Evolutionary conservation across 2,797 vertebrate genomes (phyloP).

Genomic region (Emys orbicularis): DNA sequence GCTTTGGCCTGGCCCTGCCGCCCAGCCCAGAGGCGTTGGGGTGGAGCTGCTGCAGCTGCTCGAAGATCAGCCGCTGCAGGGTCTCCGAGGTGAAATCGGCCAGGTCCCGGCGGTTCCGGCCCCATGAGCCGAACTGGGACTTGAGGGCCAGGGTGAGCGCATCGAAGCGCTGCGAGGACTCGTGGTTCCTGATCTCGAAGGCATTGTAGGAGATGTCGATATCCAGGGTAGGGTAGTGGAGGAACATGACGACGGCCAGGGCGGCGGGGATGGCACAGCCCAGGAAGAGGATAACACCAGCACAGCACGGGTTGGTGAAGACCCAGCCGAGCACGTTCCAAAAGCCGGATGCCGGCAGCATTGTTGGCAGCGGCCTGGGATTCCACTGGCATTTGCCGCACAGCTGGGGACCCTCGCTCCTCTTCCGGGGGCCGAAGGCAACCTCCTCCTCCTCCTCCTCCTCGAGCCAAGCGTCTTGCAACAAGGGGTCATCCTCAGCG

Average conservation of each 20-base stretch:
- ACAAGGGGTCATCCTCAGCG: slow-evolving; percentile 90
- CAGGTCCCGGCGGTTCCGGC: slow-evolving; percentile 90
- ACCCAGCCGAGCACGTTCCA: slow-evolving; percentile 92
- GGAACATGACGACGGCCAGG: slow-evolving; percentile 93
- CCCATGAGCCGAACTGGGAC: slow-evolving; percentile 96
- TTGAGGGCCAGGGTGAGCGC: slow-evolving; percentile 93
- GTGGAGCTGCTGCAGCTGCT: slow-evolving; percentile 85
- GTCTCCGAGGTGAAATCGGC: slow-evolving; percentile 88
- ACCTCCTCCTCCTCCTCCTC: slow-evolving; percentile 81
- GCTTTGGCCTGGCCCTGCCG: rapidly evolving
- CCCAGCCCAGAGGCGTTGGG: slow-evolving; percentile 64
- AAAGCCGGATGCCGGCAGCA: slow-evolving; percentile 74
- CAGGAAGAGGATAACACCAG: slow-evolving; percentile 86
- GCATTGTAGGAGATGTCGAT: slow-evolving; percentile 99
- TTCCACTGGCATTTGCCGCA: slow-evolving; percentile 74
- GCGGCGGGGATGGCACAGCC: slow-evolving; percentile 90
- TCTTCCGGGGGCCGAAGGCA: slow-evolving; percentile 47
- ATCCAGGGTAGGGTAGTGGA: slow-evolving; percentile 94
- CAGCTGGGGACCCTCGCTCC: neutral
- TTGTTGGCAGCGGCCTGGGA: slow-evolving; percentile 50
- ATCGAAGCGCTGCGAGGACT: slow-evolving; percentile 95
- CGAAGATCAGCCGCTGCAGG: slow-evolving; percentile 88
- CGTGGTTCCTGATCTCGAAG: slow-evolving; percentile 97
- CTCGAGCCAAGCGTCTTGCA: slow-evolving; percentile 87
- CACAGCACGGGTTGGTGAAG: slow-evolving; percentile 91